A percentile compares a stretch with the other conserved stretches of the same genome.
Evolutionary conservation across 2,888 invertebrate genomes (phyloP).

Genomic region (Drosophila kambysellisi): DNA sequence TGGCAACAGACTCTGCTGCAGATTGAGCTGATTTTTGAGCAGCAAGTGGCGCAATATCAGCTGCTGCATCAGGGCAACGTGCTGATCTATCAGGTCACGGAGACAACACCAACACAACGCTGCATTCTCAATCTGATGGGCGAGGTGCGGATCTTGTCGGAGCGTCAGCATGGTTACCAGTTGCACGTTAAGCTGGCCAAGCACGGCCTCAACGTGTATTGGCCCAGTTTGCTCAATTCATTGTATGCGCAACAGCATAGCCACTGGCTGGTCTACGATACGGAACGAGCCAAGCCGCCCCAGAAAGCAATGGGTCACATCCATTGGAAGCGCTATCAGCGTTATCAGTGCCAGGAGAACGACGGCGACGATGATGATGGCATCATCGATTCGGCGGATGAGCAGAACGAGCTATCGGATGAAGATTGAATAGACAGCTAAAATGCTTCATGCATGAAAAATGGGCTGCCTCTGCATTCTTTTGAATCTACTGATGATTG

Average conservation of each 20-base stretch:
- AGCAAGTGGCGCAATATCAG: conserved; percentile 52
- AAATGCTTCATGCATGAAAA: not conserved
- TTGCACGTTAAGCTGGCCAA: conserved; percentile 59
- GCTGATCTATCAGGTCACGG: conserved; percentile 39
- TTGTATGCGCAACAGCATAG: conserved; percentile 39
- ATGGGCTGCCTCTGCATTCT: not conserved
- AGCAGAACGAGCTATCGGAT: conserved; percentile 10
- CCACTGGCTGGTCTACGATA: conserved; percentile 60
- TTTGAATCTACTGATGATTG: not conserved
- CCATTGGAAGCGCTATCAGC: conserved; percentile 39
- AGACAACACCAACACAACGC: conserved; percentile 48
- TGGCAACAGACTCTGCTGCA: conserved; percentile 55
- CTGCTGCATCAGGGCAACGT: conserved; percentile 26
- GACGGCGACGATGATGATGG: not conserved
- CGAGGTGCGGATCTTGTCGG: conserved; percentile 44
- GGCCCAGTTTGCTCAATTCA: conserved; percentile 59
- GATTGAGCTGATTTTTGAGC: conserved; percentile 53
- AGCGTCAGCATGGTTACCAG: conserved; percentile 51
- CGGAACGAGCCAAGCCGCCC: conserved; percentile 17
- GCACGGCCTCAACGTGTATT: conserved; percentile 8
- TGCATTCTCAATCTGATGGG: conserved; percentile 54
- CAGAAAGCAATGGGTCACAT: not conserved
- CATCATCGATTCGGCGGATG: conserved; percentile 18
- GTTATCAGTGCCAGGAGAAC: not conserved
- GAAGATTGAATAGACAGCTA: not conserved